Base-by-base conservation (phyloP, 2,797 vertebrate species). In the Allobates femoralis region DNA sequence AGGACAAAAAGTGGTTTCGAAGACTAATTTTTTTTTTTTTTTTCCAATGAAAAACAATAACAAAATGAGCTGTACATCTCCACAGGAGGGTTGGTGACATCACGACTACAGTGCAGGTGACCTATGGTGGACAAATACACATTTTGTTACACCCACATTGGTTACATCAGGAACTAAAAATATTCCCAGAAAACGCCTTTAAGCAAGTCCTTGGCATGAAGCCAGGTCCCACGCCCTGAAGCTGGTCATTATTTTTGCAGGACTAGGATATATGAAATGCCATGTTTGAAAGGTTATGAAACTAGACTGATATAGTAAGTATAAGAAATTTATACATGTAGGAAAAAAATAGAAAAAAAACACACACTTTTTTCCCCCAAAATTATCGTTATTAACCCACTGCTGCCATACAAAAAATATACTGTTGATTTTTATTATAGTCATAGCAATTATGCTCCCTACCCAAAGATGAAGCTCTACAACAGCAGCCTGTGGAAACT, bases 401-500 rank as follows among this genome's bases (percentile, higher is more conserved):
- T 73, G 66, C 64, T 82, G 50, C 28, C 19, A 64, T 60, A 75
- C 34, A 77, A 50, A 77, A 56, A 50, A 18, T 28, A 56, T 58
- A 46, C 21, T 26, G 18, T 51, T 11, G 58, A 30, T 81, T 71
- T 80, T 4, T 32, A 81, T 74, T 34, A 75, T 46, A 8, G 1
- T 81, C 67, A 50, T 50, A 79, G 26, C 58, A 73, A 80, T 60
- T 56, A 69, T 66, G 18, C 51, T 11, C n/a, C 55, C 56, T 23
- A 28, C 76, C 78, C 50, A 64, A 81, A 81, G 34, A 62, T 30
- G 26, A 74, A 74, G 51, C 32, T 56, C 78, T 71, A 74, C 69
- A 81, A 66, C 67, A 37, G 85, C 37, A 55, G 85, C 69, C 55
- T 86, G 79, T 81, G 71, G 73, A 79, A 34, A 73, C 75, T 46